Conservation (phyloP, 35 echinoderm and acorn worm species). For the Stichopus chloronotus region DNA sequence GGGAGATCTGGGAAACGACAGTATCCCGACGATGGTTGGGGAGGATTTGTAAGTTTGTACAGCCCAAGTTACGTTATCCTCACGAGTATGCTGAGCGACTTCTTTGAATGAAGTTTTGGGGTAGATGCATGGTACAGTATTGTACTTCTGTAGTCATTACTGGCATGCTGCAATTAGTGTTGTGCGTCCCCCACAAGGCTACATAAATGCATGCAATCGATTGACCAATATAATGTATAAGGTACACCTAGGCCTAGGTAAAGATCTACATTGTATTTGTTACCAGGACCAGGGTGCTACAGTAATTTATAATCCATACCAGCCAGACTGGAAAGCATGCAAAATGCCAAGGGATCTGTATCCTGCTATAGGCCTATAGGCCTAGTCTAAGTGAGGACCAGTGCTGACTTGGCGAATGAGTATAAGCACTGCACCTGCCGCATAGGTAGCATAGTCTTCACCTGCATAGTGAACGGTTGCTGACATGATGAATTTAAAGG, state of each 20-base stretch:
- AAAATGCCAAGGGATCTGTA: no score
- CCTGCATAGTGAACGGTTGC: no score
- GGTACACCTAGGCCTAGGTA: no score
- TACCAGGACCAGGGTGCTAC: background rate
- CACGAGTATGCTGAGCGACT: background rate
- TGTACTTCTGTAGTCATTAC: background rate
- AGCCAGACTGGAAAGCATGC: no score
- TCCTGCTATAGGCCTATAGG: no score
- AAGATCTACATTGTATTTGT: background rate
- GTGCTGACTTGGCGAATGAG: background rate
- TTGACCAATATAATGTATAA: no score
- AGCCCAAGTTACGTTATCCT: no score
- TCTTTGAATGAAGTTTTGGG: background rate
- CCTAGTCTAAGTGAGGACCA: background rate
- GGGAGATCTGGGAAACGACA: background rate
- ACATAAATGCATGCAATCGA: background rate
- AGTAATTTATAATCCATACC: no score
- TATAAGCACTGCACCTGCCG: no score
- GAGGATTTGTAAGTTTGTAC: background rate
- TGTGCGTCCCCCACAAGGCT: background rate
- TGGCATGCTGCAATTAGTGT: background rate
- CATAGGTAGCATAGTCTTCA: no score
- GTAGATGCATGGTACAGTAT: background rate
- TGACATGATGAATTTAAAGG: no score
- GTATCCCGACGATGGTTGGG: slow-evolving; percentile 20